Evolutionary conservation across 2,797 vertebrate genomes (phyloP).

Genomic region (Lacerta agilis): DNA sequence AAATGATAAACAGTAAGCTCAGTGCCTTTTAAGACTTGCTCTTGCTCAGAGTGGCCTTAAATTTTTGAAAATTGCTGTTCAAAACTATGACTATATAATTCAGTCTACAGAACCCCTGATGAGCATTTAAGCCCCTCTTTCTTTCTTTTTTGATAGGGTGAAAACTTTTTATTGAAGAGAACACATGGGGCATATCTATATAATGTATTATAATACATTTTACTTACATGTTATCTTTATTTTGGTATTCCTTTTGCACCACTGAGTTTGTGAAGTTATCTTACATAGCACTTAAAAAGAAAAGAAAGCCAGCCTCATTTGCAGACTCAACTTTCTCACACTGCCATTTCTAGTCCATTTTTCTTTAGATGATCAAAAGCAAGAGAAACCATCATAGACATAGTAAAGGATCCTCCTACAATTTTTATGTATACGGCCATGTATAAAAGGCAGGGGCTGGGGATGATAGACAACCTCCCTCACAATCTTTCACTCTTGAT

Average conservation of each 20-base stretch:
- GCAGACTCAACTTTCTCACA: neutral
- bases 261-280: no score
- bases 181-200: no score
- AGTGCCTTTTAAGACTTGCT: neutral
- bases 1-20: neutral
- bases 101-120: neutral
- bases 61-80: neutral
- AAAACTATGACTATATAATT: neutral
- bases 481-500: conserved; percentile 2
- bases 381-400: neutral
- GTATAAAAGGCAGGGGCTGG: neutral
- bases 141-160: no score
- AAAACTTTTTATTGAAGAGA: no score
- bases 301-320: no score
- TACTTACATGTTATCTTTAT: no score
- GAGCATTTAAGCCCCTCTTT: neutral
- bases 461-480: neutral
- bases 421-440: neutral
- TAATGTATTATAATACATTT: no score
- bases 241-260: no score
- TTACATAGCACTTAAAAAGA: no score
- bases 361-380: conserved; percentile 27
- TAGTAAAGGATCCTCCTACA: neutral
- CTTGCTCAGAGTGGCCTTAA: neutral
- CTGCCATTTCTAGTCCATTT: neutral